Evolutionary conservation across 2,888 invertebrate genomes (phyloP), one percentile per base, ranked within the genome.

Genomic region (Smittia sp.): DNA sequence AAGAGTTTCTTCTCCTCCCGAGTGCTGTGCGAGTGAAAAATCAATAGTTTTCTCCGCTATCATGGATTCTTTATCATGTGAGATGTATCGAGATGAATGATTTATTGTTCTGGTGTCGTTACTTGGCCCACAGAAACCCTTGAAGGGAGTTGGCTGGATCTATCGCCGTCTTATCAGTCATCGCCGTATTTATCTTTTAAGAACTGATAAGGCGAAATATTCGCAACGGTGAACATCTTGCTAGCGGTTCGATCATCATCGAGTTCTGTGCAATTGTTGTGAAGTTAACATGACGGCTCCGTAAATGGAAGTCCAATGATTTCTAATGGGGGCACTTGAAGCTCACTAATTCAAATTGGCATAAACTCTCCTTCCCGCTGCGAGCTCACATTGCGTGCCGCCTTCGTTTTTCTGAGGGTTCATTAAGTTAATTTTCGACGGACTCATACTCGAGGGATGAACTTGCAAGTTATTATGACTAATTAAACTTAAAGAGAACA

Each of bases 401-500:
- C 32, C 32, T 32, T 32, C 32, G 9, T 32, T 46, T 46, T 58
- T 1, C 11, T 25, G 63, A 63, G 63, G 63, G 63, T 63, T 63
- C 38, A 58, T 70, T 69, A 52, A 54, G 27, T 54, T 46, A 69
- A 69, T 27, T 52, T 52, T 54, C 20, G 41, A 41, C 27, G 25
- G 20, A 58, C 20, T 7, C 24, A n/a, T n/a, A 9, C 63, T 11
- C 27, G 32, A 38, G 58, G 72, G 58, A 38, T 62, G 62, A 58
- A n/a, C n/a, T 52, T 62, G 72, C 52, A 32, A 15, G 72, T 72
- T 25, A 62, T 72, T 62, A 54, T 72, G 72, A 72, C 58, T 72
- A 72, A 72, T 72, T 72, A 62, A 72, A 72, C 25, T 72, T 72
- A 62, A 72, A 25, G 72, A 72, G 72, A 72, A 72, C 58, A 27